Conservation (phyloP, 2,888 invertebrate species). For the Heteropelma amictum region DNA sequence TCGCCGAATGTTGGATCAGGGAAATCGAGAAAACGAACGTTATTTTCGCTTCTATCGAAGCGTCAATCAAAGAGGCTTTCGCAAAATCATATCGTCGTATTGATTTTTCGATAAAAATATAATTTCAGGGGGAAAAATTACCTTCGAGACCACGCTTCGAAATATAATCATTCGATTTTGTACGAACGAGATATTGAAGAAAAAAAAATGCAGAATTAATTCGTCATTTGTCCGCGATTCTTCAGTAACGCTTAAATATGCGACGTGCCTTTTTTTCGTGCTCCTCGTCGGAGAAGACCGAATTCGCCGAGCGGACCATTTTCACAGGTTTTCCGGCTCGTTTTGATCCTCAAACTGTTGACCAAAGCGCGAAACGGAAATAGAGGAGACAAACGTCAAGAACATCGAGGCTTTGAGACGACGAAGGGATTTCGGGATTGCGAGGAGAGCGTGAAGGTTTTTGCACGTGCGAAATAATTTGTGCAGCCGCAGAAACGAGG, state of each 20-base stretch:
- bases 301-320: no score
- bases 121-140: background rate
- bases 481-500: background rate
- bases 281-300: no score
- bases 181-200: no score
- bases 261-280: no score
- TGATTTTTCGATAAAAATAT: background rate
- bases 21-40: no score
- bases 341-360: background rate
- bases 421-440: constrained; percentile 9
- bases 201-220: no score
- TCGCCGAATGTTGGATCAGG: no score
- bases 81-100: no score
- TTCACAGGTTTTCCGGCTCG: background rate
- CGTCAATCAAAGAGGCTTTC: no score
- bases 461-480: background rate
- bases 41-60: no score
- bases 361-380: background rate
- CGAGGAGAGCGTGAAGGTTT: background rate
- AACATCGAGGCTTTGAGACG: background rate
- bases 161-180: background rate
- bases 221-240: no score
- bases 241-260: no score
- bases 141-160: background rate
- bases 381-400: background rate